Base-by-base conservation (phyloP, 2,113 vertebrate genomes). In the Nothocercus julius region DNA sequence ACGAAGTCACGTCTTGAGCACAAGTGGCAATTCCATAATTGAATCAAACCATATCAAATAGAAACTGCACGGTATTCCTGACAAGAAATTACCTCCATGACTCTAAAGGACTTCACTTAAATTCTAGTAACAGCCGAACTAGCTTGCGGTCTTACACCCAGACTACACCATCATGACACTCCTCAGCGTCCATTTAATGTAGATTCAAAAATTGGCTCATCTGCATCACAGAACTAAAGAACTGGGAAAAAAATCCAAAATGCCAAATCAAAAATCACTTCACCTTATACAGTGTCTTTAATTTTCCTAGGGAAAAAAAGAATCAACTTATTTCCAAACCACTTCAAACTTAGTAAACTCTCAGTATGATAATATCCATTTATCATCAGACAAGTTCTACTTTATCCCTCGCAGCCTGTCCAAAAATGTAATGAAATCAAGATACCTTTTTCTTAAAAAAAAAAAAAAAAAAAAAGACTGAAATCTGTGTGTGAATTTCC, bases 391-490 rank as follows among this genome's bases (percentile, higher is more conserved):
- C 25, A 82, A 82, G 28, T 38, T 72, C 42, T 89, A 76, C 47
- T 85, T 85, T 80, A 90, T 53, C 40, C n/a, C 63, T 61, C 54
- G 42, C 13, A 94, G 54, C 13, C 17, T 49, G 27, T 47, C 45
- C 11, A 93, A 95, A 95, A 81, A 64, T 17, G 8, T 63, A 94
- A 93, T 28, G 78, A 84, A 93, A 92, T 64, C 73, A 88, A 94
- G 83, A 86, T 47, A 9, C 21, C 21, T 22, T 49, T 11, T 49
- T 49, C 49, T 49, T 49, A 42, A 42, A 42, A 42, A 16, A 17
- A 45, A 45, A 45, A 49, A 45, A 45, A 45, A 45, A 7, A 45
- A 49, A 49, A 22, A 88, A 72, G 73, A 81, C 11, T 7, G 3
- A 59, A 88, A 86, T 86, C 32, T 78, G 51, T 90, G 36, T 2